Percentiles rank a stretch among this genome's conserved stretches.
Conservation (phyloP, 2,113 vertebrate genomes). For the Oncorhynchus kisutch region DNA sequence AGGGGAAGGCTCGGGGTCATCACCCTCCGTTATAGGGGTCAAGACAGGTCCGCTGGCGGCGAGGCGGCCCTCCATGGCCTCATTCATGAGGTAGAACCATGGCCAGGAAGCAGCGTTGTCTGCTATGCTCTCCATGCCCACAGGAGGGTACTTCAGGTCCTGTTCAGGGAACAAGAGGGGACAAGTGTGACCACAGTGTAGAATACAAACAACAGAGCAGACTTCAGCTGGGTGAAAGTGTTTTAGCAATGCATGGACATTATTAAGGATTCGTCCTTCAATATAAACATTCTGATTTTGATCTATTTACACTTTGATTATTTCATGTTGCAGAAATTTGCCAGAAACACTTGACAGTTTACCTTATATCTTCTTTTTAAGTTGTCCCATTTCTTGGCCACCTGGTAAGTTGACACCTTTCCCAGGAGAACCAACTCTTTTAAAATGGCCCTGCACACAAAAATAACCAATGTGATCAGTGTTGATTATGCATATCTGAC, state of each 20-base stretch:
- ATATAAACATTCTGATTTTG: no score
- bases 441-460: conserved; percentile 65
- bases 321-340: neutral
- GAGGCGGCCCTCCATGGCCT: conserved; percentile 72
- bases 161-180: conserved; percentile 17
- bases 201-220: neutral
- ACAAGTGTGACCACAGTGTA: neutral
- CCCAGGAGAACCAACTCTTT: conserved; percentile 72
- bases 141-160: conserved; percentile 74
- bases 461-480: neutral
- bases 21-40: conserved; percentile 49
- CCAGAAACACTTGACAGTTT: neutral
- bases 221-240: no score
- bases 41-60: conserved; percentile 57
- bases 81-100: conserved; percentile 76
- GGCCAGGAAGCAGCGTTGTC: conserved; percentile 72
- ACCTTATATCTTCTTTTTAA: conserved; percentile 78
- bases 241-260: no score
- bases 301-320: no score
- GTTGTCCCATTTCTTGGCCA: conserved; percentile 80
- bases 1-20: conserved; percentile 32
- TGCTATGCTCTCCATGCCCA: conserved; percentile 59
- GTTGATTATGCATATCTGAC: neutral
- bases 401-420: conserved; percentile 72
- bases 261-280: no score